Evolutionary conservation across 2,113 vertebrate genomes (phyloP), one percentile per base, ranked within the genome.

Genomic region (Cochlearius cochlearius): DNA sequence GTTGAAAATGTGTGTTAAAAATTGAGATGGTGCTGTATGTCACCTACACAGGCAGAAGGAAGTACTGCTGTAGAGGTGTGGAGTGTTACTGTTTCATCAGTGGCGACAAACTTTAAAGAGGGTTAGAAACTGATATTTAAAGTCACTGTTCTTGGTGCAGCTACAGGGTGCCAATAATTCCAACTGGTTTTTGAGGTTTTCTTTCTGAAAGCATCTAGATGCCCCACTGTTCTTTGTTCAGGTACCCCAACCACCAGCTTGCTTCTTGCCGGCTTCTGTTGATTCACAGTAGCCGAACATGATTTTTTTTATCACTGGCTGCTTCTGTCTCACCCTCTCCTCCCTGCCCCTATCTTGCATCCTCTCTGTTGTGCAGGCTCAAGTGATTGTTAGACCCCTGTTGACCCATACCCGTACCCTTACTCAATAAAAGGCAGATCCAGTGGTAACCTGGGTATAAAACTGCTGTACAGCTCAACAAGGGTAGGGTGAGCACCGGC

Each of bases 401-500:
- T 18, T 43, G 49, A 56, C 30, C 38, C 20, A 2, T 43, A 19
- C 21, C 32, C 8, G 3, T 64, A 11, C 58, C 62, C 20, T 76
- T 3, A 5, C 15, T 58, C 26, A 26, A 45, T 20, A 47, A 16
- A 36, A 58, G 34, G 41, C 59, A 52, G 52, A 13, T 34, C 25
- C 15, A 22, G 4, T 58, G 38, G n/a, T 50, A 66, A 19, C 38
- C 25, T 55, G 56, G 16, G 18, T 53, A 9, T 50, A 15, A 66
- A 81, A 5, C 18, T 16, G 23, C 26, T 15, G 3, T 43, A 15
- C 30, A 69, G 55, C 39, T 75, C 64, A 14, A 1, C 14, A 41
- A 7, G 27, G 32, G 8, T 45, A 2, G 1, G 2, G 2, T 6
- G 29, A 62, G 45, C 36, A 2, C 6, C 0, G 0, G 32, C 38